Evolutionary conservation across 2,888 invertebrate genomes (phyloP).

Genomic region (Portevinia maculata): DNA sequence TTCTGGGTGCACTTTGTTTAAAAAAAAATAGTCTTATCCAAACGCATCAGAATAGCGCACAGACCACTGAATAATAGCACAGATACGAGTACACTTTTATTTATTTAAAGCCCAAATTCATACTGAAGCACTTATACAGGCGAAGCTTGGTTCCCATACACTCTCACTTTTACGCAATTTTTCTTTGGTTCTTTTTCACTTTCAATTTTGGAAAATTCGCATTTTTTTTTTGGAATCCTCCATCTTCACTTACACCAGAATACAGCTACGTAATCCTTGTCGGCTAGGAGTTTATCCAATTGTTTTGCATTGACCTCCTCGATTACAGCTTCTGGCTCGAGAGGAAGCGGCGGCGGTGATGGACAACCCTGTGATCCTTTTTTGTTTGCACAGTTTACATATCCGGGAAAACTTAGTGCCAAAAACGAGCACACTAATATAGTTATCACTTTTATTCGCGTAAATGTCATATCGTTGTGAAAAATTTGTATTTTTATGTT

Average conservation of each 20-base stretch:
- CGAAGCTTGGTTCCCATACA: constrained; percentile 16
- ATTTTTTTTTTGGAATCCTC: constrained; percentile 19
- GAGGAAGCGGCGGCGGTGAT: constrained; percentile 80
- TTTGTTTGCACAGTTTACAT: constrained; percentile 82
- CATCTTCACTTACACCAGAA: constrained; percentile 94
- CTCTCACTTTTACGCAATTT: constrained; percentile 72
- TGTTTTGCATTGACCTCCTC: constrained; percentile 97
- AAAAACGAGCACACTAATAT: constrained; percentile 82
- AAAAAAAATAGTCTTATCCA: constrained; percentile 3
- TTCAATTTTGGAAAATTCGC: constrained; percentile 39
- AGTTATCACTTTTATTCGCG: constrained; percentile 82
- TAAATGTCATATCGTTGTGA: constrained; percentile 81
- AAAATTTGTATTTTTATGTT: constrained; percentile 67
- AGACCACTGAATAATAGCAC: constrained; percentile 37
- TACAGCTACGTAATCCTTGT: constrained; percentile 97
- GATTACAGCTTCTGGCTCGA: constrained; percentile 89
- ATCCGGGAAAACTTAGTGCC: constrained; percentile 82
- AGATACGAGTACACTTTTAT: constrained; percentile 36
- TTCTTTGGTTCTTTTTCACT: constrained; percentile 34
- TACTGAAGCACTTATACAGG: constrained; percentile 18
- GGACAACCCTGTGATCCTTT: constrained; percentile 78
- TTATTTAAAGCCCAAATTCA: constrained; percentile 44
- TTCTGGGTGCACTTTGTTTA: constrained; percentile 40
- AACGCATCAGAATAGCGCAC: not conserved
- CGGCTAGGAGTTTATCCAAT: constrained; percentile 93